Conservation (phyloP, 2,113 vertebrate species). For the Microcebus tavaratra region DNA sequence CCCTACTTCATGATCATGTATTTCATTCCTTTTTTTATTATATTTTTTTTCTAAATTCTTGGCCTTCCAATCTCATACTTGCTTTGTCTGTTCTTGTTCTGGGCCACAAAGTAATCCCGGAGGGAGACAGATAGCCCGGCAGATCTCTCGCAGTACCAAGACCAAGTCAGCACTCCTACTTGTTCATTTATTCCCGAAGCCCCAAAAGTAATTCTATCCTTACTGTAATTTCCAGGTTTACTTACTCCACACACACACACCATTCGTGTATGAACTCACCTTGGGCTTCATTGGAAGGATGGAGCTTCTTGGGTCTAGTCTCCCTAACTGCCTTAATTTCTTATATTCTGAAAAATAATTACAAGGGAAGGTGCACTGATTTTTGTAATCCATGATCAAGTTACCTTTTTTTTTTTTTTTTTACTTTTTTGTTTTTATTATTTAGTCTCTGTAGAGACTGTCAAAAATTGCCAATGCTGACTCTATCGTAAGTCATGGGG, state of each 20-base stretch:
- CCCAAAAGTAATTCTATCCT: not conserved
- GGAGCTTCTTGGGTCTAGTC: not conserved
- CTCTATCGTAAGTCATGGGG: too few relatives aligned
- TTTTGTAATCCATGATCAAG: not conserved
- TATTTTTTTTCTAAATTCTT: not conserved
- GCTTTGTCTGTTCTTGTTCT: not conserved
- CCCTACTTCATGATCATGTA: not conserved
- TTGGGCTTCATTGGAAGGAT: not conserved
- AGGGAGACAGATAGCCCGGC: not conserved
- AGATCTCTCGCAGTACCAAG: not conserved
- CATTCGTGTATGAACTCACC: not conserved
- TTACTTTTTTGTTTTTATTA: too few relatives aligned
- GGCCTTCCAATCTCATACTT: not conserved
- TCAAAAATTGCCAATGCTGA: too few relatives aligned
- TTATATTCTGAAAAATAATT: not conserved
- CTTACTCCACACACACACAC: not conserved
- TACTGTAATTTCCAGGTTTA: not conserved
- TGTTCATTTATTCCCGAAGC: not conserved
- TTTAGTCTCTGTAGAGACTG: too few relatives aligned
- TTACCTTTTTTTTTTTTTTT: too few relatives aligned
- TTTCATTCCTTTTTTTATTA: not conserved
- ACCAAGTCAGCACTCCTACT: not conserved
- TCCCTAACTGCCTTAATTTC: not conserved
- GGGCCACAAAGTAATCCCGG: not conserved
- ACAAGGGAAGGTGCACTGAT: not conserved